Conservation (phyloP, 1,140 invertebrate species). For the Drosophila sulfurigaster region DNA sequence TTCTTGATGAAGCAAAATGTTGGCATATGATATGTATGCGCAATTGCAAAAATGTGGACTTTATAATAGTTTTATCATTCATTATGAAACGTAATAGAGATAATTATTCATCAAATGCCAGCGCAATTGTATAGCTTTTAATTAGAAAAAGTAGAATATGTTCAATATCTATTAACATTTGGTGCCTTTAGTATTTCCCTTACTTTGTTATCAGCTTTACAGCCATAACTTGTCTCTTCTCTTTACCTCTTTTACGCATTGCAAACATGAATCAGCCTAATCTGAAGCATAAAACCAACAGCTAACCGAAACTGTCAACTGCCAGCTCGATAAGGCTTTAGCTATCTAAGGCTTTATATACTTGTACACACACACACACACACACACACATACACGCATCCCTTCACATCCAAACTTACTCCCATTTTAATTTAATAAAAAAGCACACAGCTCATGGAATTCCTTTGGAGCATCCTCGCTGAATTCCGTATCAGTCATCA, state of each 20-base stretch:
- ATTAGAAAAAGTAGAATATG: too few relatives aligned
- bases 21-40: too few relatives aligned
- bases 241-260: not conserved
- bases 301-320: constrained; percentile 18
- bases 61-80: too few relatives aligned
- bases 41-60: too few relatives aligned
- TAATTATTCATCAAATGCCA: too few relatives aligned
- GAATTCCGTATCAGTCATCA: constrained; percentile 64
- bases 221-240: not conserved
- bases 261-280: not conserved
- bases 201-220: not conserved
- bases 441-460: constrained; percentile 39
- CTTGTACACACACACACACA: too few relatives aligned
- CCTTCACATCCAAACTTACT: not conserved
- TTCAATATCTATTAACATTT: too few relatives aligned
- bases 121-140: too few relatives aligned
- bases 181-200: too few relatives aligned
- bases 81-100: too few relatives aligned
- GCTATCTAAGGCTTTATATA: not conserved
- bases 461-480: constrained; percentile 11
- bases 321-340: constrained; percentile 6
- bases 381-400: not conserved
- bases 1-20: too few relatives aligned
- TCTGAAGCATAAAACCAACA: constrained; percentile 10
- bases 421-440: constrained; percentile 52